These are phyloP conservation scores for Acomys russatus DNA, from an alignment of 2,797 vertebrate species.

Conservation along the genomic window DNA sequence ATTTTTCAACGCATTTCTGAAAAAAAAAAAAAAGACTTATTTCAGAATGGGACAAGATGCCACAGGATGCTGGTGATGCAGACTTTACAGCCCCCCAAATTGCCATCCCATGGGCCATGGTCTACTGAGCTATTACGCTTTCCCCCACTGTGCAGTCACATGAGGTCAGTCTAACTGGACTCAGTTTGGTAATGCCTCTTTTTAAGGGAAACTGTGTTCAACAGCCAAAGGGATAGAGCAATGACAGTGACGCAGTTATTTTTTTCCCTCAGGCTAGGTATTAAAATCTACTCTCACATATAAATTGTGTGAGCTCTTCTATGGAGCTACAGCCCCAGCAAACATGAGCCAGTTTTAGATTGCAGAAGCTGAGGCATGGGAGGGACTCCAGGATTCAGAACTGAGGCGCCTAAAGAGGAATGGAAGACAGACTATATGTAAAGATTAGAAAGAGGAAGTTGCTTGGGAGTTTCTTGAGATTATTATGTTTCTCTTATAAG, in stretches of 20 bases:
- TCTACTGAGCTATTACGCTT: background rate
- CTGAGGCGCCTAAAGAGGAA: constrained; percentile 64
- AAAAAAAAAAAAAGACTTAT: background rate
- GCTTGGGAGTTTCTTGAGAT: constrained; percentile 1
- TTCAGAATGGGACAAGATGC: background rate
- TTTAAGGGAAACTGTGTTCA: background rate
- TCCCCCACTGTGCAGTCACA: background rate
- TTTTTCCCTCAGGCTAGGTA: background rate
- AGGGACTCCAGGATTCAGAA: constrained; percentile 40
- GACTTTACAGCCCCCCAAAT: background rate
- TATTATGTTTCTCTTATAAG: background rate
- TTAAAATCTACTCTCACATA: background rate
- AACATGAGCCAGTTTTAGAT: constrained; percentile 66
- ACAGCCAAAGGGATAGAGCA: constrained; percentile 17
- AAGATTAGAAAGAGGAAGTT: constrained; percentile 67
- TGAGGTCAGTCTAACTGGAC: background rate
- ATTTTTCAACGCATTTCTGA: background rate
- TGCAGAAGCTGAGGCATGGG: constrained; percentile 63
- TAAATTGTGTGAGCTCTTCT: background rate
- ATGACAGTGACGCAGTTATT: constrained; percentile 54
- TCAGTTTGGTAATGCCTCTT: background rate
- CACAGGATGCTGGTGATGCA: background rate
- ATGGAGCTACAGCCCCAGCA: background rate
- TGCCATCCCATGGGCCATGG: background rate
- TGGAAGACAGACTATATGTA: constrained; percentile 45